Conservation (phyloP, 2,113 vertebrate species). For the Prochilodus magdalenae region DNA sequence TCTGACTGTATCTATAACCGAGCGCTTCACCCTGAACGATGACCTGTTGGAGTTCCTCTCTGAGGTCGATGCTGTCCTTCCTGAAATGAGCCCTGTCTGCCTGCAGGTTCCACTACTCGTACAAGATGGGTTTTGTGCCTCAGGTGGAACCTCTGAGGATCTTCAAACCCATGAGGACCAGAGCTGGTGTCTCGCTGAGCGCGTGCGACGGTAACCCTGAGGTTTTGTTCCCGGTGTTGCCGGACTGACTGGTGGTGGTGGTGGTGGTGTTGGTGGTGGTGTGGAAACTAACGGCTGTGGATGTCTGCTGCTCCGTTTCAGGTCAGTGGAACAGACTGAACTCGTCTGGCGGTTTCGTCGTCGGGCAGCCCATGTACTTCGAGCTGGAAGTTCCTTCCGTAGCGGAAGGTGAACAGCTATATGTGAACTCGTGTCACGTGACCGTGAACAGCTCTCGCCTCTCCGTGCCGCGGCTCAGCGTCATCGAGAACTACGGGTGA, state of each 20-base stretch:
- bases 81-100: not conserved
- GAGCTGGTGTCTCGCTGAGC: constrained; percentile 60
- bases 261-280: too few species aligned
- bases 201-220: constrained; percentile 66
- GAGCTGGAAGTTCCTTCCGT: constrained; percentile 57
- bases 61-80: not conserved
- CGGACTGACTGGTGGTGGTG: too few species aligned
- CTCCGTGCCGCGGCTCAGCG: constrained; percentile 58
- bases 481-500: constrained; percentile 76
- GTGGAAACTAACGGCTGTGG: too few species aligned
- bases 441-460: constrained; percentile 59
- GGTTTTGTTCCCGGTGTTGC: not conserved
- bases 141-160: constrained; percentile 51
- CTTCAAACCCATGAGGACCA: constrained; percentile 61
- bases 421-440: constrained; percentile 66
- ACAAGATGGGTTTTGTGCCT: constrained; percentile 72
- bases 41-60: too few species aligned
- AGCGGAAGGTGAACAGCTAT: constrained; percentile 63
- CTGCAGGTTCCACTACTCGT: constrained; percentile 72
- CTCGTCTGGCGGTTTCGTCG: constrained; percentile 42
- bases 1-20: too few species aligned
- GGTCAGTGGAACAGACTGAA: constrained; percentile 69
- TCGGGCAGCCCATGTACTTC: constrained; percentile 73
- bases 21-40: too few species aligned
- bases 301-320: constrained; percentile 36